These are phyloP conservation scores for Morpho deidamia DNA, from an alignment of 2,888 invertebrate species.

Conservation along the genomic window DNA sequence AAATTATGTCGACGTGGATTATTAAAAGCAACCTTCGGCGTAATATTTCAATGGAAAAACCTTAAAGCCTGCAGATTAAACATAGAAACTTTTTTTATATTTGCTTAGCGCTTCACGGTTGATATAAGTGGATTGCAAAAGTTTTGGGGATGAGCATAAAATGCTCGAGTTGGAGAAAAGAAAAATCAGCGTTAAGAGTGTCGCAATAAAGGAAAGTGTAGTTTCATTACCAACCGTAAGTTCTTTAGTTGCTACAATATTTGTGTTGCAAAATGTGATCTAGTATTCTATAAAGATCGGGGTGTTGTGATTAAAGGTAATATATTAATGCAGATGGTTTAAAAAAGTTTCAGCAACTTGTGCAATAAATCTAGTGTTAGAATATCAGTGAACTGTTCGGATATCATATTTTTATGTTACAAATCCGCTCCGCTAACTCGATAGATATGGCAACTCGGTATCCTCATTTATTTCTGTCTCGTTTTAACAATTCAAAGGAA, in stretches of 20 bases:
- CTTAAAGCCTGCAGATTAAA: conserved; percentile 73
- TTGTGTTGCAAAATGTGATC: too few relatives aligned
- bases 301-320: too few relatives aligned
- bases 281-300: too few relatives aligned
- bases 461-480: too few relatives aligned
- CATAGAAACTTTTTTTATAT: conserved; percentile 70
- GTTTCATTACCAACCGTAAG: conserved; percentile 54
- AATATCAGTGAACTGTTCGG: too few relatives aligned
- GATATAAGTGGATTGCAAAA: conserved; percentile 78
- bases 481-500: too few relatives aligned
- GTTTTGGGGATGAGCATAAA: conserved; percentile 74
- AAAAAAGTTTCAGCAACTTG: too few relatives aligned
- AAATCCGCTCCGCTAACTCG: too few relatives aligned
- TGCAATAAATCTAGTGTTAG: too few relatives aligned
- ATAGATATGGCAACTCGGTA: too few relatives aligned
- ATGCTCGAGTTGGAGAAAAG: conserved; percentile 58
- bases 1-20: conserved; percentile 56
- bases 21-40: conserved; percentile 62
- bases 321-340: too few relatives aligned
- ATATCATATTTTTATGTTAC: too few relatives aligned
- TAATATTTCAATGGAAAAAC: conserved; percentile 71
- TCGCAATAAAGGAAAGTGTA: conserved; percentile 63
- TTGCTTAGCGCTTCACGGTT: conserved; percentile 73
- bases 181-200: conserved; percentile 64
- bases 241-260: conserved; percentile 38